Evolutionary conservation across 2,797 vertebrate species (phyloP).

Genomic region (Todus mexicanus): DNA sequence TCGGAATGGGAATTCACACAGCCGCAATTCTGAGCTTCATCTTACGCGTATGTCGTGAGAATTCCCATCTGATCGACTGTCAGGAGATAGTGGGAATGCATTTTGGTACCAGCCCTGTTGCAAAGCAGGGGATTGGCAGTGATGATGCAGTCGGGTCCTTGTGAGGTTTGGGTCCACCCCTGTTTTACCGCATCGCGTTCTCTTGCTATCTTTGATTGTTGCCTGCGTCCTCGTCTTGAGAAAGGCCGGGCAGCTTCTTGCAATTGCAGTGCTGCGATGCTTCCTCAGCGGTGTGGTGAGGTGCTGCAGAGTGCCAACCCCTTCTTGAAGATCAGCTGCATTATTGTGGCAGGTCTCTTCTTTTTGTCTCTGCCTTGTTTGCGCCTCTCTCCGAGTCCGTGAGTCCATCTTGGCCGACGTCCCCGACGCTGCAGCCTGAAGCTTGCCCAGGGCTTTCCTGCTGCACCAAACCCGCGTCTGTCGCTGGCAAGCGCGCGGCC

Average conservation of each 20-base stretch:
- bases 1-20: no score
- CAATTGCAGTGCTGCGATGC: neutral
- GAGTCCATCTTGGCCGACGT: neutral
- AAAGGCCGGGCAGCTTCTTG: neutral
- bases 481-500: neutral
- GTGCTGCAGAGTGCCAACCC: neutral
- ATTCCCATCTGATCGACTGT: neutral
- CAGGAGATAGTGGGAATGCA: neutral
- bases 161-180: neutral
- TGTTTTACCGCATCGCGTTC: neutral
- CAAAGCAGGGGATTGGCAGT: neutral
- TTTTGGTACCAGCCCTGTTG: no score
- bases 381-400: neutral
- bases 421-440: no score
- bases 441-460: neutral
- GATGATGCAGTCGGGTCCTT: neutral
- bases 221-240: neutral
- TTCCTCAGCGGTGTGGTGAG: neutral
- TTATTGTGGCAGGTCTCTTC: neutral
- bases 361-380: neutral
- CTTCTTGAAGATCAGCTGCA: neutral
- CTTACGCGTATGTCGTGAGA: fast-evolving
- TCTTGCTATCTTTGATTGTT: neutral
- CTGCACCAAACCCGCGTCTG: neutral
- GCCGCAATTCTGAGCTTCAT: neutral